phyloP scores from a whole-genome alignment of 2,888 invertebrate species.

The Campaea margaritaria region DNA sequence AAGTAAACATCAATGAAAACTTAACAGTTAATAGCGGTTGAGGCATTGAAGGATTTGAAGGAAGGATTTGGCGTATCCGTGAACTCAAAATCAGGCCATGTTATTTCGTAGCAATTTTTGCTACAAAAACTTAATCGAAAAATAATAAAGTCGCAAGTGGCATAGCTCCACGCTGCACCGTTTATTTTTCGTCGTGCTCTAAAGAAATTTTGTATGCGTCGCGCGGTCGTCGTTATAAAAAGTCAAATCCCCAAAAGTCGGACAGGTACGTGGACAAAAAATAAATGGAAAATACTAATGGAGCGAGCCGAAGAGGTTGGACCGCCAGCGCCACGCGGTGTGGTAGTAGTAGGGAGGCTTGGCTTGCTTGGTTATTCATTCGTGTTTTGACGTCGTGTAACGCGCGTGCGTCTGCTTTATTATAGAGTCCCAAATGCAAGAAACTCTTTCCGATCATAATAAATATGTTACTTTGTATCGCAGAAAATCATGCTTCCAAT shows the following conservation, averaged over 20 bases:
- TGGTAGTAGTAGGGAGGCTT: slow-evolving; percentile 60
- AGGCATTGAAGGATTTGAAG: neutral
- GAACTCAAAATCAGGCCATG: neutral
- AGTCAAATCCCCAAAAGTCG: slow-evolving; percentile 80
- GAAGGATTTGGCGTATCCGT: neutral
- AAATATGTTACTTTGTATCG: too few species aligned
- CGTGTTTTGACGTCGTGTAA: neutral
- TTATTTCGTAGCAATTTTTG: slow-evolving; percentile 24
- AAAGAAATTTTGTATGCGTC: slow-evolving; percentile 83
- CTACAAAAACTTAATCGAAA: slow-evolving; percentile 70
- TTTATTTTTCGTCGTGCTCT: slow-evolving; percentile 77
- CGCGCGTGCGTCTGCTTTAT: neutral
- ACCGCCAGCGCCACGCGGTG: slow-evolving; percentile 57
- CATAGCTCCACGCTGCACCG: slow-evolving; percentile 75
- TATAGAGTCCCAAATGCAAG: neutral
- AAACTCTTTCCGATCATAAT: too few species aligned
- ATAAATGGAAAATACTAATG: slow-evolving; percentile 86
- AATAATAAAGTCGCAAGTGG: slow-evolving; percentile 65
- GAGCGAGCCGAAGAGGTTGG: slow-evolving; percentile 78
- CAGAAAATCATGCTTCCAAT: too few species aligned
- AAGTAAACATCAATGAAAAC: neutral
- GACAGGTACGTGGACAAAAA: slow-evolving; percentile 85
- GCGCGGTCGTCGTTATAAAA: slow-evolving; percentile 78
- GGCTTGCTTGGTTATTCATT: neutral
- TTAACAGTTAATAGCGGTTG: neutral